Evolutionary conservation across 2,797 vertebrate species (phyloP), one percentile per base, ranked within the genome.

Genomic region (Cynopterus sphinx): DNA sequence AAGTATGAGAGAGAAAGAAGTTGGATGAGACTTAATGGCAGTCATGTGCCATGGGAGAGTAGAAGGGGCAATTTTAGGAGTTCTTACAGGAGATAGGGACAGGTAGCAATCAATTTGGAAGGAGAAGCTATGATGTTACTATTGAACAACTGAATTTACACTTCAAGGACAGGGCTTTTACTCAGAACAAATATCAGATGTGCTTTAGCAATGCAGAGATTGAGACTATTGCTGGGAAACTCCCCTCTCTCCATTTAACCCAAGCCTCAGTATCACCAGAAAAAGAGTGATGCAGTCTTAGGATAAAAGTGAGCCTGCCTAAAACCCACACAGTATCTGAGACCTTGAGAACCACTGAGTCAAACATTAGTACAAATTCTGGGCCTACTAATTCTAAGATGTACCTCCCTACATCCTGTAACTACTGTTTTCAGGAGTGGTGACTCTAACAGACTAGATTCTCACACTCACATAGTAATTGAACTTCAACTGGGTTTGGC

Each of bases 41-140:
- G 4, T 0, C 2, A 1, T 31, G 0, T 26, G 2, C 1, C 28
- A 10, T 41, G 51, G 15, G 9, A 88, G 3, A 0, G 9, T 8
- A 24, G 0, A 2, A 3, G 4, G 7, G 1, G 0, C 5, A 73
- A 22, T 73, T 17, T 19, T 68, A 28, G 10, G 43, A 24, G 22
- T 71, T 11, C 7, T 53, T 70, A 68, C 2, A 59, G 31, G 63
- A 71, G 17, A 13, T 5, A 73, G 26, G 9, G 19, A 13, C 11
- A 74, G 6, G 43, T 28, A 9, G 16, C 22, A 41, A 22, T 43
- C 3, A 53, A 17, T 87, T 89, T 87, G 33, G 31, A 73, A 92
- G 24, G 21, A 73, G 51, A 46, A 11, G 15, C 15, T 70, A 73
- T 1, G 9, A 8, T 86, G 3, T 55, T 11, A 57, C 19, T 33